Evolutionary conservation across 2,888 invertebrate species (phyloP).

Genomic region (Cremastinae sp.): DNA sequence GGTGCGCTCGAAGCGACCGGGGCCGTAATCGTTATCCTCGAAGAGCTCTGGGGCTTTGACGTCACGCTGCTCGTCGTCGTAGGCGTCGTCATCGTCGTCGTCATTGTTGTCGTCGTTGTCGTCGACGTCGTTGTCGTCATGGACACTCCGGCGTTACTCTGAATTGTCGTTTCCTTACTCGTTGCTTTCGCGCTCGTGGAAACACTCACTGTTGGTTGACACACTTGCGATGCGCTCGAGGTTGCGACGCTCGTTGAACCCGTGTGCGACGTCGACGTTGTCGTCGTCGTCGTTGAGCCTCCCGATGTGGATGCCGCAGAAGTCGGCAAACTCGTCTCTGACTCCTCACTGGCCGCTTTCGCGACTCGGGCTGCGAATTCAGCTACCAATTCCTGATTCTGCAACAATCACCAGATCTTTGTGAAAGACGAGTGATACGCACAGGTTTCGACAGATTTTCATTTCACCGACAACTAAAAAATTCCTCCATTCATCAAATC

Average conservation of each 20-base stretch:
- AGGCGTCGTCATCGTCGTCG: background rate
- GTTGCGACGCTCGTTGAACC: background rate
- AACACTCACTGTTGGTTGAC: too few species aligned
- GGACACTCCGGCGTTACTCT: background rate
- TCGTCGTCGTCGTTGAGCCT: conserved; percentile 7
- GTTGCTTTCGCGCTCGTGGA: too few species aligned
- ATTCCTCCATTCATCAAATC: conserved; percentile 68
- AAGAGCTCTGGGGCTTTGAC: conserved; percentile 64
- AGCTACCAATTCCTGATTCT: conserved; percentile 76
- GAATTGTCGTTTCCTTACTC: too few species aligned
- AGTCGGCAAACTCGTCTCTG: conserved; percentile 45
- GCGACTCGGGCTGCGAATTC: conserved; percentile 78
- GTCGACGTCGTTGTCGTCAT: background rate
- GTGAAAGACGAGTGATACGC: conserved; percentile 74
- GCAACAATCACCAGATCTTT: conserved; percentile 76
- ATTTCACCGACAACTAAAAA: conserved; percentile 72
- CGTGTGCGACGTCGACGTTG: conserved; percentile 1
- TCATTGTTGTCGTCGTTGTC: background rate
- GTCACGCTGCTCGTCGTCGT: background rate
- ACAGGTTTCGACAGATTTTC: conserved; percentile 75
- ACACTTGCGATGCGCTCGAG: too few species aligned
- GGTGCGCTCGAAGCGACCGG: background rate
- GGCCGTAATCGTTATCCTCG: conserved; percentile 44
- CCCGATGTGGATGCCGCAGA: conserved; percentile 13
- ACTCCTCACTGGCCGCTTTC: conserved; percentile 72